Evolutionary conservation across 2,888 invertebrate species (phyloP), one percentile per base, ranked within the genome.

Genomic region (Gandaritis pyraliata): DNA sequence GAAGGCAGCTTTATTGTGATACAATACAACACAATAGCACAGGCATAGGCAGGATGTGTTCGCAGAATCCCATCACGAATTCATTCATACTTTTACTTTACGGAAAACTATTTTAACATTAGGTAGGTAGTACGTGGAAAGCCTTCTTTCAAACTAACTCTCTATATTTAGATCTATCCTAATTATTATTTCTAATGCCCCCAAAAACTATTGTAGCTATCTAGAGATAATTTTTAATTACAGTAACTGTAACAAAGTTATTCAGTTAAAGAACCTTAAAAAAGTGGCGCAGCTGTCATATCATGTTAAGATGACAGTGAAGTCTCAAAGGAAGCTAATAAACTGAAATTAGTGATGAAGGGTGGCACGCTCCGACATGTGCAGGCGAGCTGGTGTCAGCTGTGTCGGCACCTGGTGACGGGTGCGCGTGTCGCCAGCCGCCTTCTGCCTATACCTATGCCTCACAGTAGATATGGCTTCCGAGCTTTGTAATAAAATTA

Each of bases 31-130:
- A 85, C 80, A 86, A 88, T 85, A 77, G 79, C 74, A 87, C 89
- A 89, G n/a, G n/a, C n/a, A n/a, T n/a, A n/a, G n/a, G n/a, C n/a
- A n/a, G 90, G 89, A 90, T 88, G 86, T 86, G 77, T 78, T 80
- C 69, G 83, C 84, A 83, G 81, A 65, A 69, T 69, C 56, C 65
- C n/a, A 39, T 30, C 38, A 63, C 73, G 69, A 69, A 74, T 82
- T 83, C 85, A 86, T 86, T 86, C 84, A 85, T 77, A 71, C 69
- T 75, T 81, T 69, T 71, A 69, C 73, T 73, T 65, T 63, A 65
- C 59, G 57, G 56, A 59, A 54, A 46, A 53, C 66, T 16, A n/a
- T 47, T 39, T 13, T 12, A 38, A 38, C 38, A 38, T 4, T 12
- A 38, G n/a, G n/a, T n/a, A n/a, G n/a, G 4, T 38, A 38, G 12